Evolutionary conservation across 1,140 invertebrate genomes (phyloP), one percentile per base, ranked within the genome.

Genomic region (Heliconius congener): DNA sequence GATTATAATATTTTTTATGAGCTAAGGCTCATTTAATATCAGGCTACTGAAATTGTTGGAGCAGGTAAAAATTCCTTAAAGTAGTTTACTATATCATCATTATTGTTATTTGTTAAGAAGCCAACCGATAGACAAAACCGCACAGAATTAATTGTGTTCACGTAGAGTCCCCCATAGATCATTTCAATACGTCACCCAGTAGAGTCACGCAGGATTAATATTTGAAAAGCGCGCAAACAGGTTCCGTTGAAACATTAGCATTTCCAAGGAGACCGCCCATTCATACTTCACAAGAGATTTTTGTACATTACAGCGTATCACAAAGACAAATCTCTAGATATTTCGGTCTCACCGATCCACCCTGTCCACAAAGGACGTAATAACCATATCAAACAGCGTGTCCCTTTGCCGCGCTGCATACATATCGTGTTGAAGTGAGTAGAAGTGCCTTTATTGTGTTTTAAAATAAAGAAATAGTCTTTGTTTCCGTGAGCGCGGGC

Each of bases 331-430:
- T 93, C 92, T 93, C 88, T 77, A 81, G 85, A 83, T 86, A 89
- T 87, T 86, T 87, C 71, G 84, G 86, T 91, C 86, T 87, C 89
- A 88, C 87, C 88, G 88, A 85, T 90, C 88, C 90, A 91, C 91
- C 86, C 86, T 85, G 85, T 82, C 87, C 85, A 91, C 91, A 94
- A 94, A 93, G 91, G 87, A 91, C 86, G 91, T 94, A 93, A 94
- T 93, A 93, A 93, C 91, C 93, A 94, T 93, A 93, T 94, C 93
- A 94, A 93, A 92, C 90, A 86, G 90, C 87, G 87, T 91, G 90
- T 92, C 91, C 91, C 90, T 93, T 90, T 86, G 88, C 91, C 84
- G 90, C 79, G 87, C 82, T 88, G 92, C 91, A 94, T 94, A 94
- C 92, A 92, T 92, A 94, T 93, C 81, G 88, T 76, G 79, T 80